Evolutionary conservation across 2,797 vertebrate genomes (phyloP), one percentile per base, ranked within the genome.

Genomic region (Molossus alvarezi): DNA sequence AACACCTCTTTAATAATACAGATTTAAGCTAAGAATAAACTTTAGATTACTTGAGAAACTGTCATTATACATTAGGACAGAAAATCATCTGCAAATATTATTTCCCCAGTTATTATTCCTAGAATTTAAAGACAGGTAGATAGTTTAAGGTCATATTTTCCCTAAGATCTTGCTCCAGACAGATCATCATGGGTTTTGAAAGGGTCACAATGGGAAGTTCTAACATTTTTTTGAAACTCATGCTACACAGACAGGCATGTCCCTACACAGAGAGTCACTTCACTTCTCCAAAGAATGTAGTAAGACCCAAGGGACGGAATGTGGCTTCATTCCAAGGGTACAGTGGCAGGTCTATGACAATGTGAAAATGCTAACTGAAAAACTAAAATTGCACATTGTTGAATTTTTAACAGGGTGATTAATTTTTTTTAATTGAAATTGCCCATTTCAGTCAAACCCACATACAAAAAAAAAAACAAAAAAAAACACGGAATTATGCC

Each of bases 401-500:
- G 13, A 73, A 58, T 64, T 87, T 65, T 84, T 9, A 72, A 3
- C 62, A 15, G n/a, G 55, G 5, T 6, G 20, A 18, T 23, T 76
- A 10, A 8, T 87, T 18, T 64, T 91, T 15, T 75, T 89, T 53
- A 73, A 11, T 33, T 62, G 45, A 94, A 95, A 87, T 87, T 48
- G 27, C 25, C 60, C 9, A 29, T 6, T 83, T 17, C 12, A 25
- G 3, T 91, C 29, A 86, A 73, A 67, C 21, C 6, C 15, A 64
- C 1, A 33, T 11, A 82, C 64, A 71, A 17, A 48, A 21, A 94
- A 94, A 80, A 5, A 3, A 45, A 45, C 41, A 45, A 45, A 45
- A 45, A 45, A 45, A 45, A 45, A 45, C 41, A 45, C 45, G 48
- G 48, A 79, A 91, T 95, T 65, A 80, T 91, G 64, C 20, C 1